A percentile compares a stretch with the other conserved stretches of the same genome.
These are phyloP conservation scores for Rhadinocentrus ornatus DNA, from an alignment of 2,797 vertebrate species.

Conservation along the genomic window DNA sequence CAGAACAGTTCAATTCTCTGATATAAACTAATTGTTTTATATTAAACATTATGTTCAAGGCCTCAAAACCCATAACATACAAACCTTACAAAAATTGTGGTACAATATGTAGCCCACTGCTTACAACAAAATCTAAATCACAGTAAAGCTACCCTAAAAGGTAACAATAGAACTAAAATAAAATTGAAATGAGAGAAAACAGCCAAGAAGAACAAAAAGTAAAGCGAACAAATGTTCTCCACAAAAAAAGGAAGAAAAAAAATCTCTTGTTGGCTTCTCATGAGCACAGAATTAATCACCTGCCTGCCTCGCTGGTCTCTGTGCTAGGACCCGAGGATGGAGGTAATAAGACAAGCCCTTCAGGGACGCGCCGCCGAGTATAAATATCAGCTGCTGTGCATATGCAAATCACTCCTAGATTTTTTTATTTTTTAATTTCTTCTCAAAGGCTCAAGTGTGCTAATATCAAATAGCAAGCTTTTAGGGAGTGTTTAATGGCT, in stretches of 20 bases:
- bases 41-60: conserved; percentile 38
- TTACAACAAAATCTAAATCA: conserved; percentile 43
- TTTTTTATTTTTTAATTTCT: conserved; percentile 84
- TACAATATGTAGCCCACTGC: neutral
- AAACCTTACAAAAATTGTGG: conserved; percentile 38
- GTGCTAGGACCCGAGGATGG: conserved; percentile 93
- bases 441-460: conserved; percentile 93
- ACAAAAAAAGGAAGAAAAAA: conserved; percentile 27
- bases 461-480: conserved; percentile 99
- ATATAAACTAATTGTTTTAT: conserved; percentile 77
- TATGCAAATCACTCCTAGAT: conserved; percentile 94
- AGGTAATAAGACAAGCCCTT: conserved; percentile 98
- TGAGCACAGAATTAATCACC: conserved; percentile 99
- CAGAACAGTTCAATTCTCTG: conserved; percentile 89
- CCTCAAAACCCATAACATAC: conserved; percentile 39
- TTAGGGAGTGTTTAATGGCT: conserved; percentile 99
- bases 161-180: conserved; percentile 45
- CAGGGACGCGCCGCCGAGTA: conserved; percentile 91
- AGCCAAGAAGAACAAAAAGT: conserved; percentile 41
- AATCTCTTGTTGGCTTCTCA: conserved; percentile 89
- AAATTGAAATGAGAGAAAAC: conserved; percentile 48
- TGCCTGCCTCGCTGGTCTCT: conserved; percentile 93
- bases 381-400: conserved; percentile 99
- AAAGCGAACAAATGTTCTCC: conserved; percentile 48
- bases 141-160: conserved; percentile 41